Conservation (phyloP, 2,113 vertebrate species). For the Crocuta crocuta region DNA sequence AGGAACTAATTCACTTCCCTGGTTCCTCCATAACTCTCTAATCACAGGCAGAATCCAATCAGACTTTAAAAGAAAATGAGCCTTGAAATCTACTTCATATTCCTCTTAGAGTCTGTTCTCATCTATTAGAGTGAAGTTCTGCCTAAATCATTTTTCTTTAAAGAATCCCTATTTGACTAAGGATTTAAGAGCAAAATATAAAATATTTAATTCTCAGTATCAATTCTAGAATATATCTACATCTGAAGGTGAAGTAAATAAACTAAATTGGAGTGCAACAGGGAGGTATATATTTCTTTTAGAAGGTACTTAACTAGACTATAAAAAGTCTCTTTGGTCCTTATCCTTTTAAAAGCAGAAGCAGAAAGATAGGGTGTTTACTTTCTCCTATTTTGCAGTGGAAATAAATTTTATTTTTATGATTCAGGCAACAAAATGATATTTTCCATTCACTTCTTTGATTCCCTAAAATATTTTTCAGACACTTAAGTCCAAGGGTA, state of each 20-base stretch:
- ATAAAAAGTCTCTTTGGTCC: slow-evolving; percentile 34
- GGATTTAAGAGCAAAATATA: slow-evolving; percentile 54
- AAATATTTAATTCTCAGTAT: slow-evolving; percentile 41
- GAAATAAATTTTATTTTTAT: slow-evolving; percentile 60
- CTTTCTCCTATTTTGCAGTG: slow-evolving; percentile 37
- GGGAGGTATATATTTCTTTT: slow-evolving; percentile 46
- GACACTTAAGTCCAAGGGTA: slow-evolving; percentile 42
- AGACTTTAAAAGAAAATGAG: slow-evolving; percentile 62
- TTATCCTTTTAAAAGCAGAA: slow-evolving; percentile 34
- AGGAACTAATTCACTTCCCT: slow-evolving; percentile 46
- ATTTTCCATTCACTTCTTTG: slow-evolving; percentile 46
- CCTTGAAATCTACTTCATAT: slow-evolving; percentile 50
- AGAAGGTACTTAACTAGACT: slow-evolving; percentile 32
- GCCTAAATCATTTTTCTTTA: slow-evolving; percentile 43
- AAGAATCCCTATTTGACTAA: slow-evolving; percentile 62
- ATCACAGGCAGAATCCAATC: slow-evolving; percentile 31
- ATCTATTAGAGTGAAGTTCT: slow-evolving; percentile 23
- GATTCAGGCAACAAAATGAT: not conserved
- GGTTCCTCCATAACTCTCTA: not conserved
- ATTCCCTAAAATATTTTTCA: slow-evolving; percentile 65
- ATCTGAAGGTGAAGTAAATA: slow-evolving; percentile 55
- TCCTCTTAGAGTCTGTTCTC: slow-evolving; percentile 27
- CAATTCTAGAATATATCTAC: slow-evolving; percentile 27
- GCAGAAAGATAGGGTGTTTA: not conserved
- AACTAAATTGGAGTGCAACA: slow-evolving; percentile 53